phyloP scores from a whole-genome alignment of 2,888 invertebrate genomes.

The Dasysyrphus tricinctus region DNA sequence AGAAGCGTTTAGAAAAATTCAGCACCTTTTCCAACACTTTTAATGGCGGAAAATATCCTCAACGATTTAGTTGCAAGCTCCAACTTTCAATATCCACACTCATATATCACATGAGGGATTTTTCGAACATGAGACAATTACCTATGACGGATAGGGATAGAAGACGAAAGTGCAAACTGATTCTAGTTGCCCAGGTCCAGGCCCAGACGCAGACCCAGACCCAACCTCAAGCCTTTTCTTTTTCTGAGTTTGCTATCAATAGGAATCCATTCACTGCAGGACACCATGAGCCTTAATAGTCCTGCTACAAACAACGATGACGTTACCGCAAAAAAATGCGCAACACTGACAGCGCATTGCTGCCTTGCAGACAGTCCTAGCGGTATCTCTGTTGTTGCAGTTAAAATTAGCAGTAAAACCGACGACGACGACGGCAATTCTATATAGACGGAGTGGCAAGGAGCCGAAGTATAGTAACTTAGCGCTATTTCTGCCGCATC shows the following conservation, averaged over 20 bases:
- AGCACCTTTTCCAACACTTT: conserved; percentile 52
- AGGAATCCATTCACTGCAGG: conserved; percentile 62
- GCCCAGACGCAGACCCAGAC: background rate
- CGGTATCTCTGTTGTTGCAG: conserved; percentile 64
- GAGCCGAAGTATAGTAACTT: conserved; percentile 59
- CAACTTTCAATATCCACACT: conserved; percentile 70
- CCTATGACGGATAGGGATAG: background rate
- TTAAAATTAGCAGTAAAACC: conserved; percentile 70
- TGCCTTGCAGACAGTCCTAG: conserved; percentile 61
- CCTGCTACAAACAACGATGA: conserved; percentile 39
- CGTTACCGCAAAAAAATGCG: conserved; percentile 72
- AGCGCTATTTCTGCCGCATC: conserved; percentile 73
- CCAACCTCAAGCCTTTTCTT: conserved; percentile 3
- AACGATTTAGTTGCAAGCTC: conserved; percentile 39
- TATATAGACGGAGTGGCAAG: conserved; percentile 38
- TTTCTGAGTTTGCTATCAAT: conserved; percentile 54
- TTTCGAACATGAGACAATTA: background rate
- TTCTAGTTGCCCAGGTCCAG: conserved; percentile 8
- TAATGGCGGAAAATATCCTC: background rate
- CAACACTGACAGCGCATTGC: conserved; percentile 74
- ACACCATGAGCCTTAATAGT: conserved; percentile 36
- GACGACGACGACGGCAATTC: conserved; percentile 27
- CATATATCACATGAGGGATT: conserved; percentile 58
- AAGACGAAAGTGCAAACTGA: conserved; percentile 58
- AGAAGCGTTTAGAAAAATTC: conserved; percentile 10